These are phyloP conservation scores for Deroplatys truncata DNA, from an alignment of 2,888 invertebrate species.

Conservation along the genomic window DNA sequence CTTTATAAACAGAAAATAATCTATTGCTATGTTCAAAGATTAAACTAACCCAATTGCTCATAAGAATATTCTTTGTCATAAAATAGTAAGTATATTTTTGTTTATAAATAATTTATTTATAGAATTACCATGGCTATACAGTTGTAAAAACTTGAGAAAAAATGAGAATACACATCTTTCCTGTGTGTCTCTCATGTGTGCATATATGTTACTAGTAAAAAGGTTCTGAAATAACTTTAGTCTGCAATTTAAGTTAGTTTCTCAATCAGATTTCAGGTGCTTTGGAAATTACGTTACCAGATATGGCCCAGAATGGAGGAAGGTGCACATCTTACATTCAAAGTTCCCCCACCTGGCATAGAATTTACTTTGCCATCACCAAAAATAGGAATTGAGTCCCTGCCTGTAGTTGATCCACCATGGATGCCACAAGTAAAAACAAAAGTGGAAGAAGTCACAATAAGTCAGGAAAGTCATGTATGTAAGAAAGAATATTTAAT, in stretches of 20 bases:
- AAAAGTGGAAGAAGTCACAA: constrained; percentile 97
- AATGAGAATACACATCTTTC: too few species aligned
- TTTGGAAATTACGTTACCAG: constrained; percentile 96
- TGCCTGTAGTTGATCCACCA: constrained; percentile 95
- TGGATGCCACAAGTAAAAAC: constrained; percentile 98
- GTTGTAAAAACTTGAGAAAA: too few species aligned
- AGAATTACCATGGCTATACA: too few species aligned
- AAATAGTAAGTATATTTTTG: too few species aligned
- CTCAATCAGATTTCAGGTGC: constrained; percentile 70
- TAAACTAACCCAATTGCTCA: too few species aligned
- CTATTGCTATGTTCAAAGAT: too few species aligned
- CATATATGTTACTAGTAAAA: too few species aligned
- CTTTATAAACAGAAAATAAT: too few species aligned
- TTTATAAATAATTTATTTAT: too few species aligned
- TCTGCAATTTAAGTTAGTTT: neutral
- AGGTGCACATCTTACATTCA: constrained; percentile 90
- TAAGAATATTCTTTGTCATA: too few species aligned
- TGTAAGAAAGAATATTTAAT: constrained; percentile 40
- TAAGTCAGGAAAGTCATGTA: constrained; percentile 95
- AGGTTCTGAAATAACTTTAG: too few species aligned
- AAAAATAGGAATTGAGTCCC: constrained; percentile 92
- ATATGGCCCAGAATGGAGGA: constrained; percentile 99
- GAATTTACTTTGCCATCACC: constrained; percentile 99
- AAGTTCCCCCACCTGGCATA: constrained; percentile 97
- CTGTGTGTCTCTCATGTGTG: too few species aligned